A percentile compares a stretch with the other conserved stretches of the same genome.
Evolutionary conservation across 1,140 invertebrate genomes (phyloP).

Genomic region (Pogonus chalceus): DNA sequence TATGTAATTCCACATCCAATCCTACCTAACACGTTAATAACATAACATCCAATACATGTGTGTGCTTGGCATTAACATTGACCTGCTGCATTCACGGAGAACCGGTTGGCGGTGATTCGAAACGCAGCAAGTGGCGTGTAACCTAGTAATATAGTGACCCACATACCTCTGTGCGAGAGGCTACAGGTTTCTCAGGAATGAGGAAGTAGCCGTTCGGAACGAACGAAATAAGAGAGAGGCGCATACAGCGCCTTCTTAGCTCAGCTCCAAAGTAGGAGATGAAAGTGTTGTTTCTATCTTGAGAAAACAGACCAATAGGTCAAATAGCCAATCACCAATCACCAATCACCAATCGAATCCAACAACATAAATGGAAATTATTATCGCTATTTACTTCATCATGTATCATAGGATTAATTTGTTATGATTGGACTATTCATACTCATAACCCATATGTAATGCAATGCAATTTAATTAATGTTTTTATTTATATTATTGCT

Average conservation of each 20-base stretch:
- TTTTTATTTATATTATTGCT: background rate
- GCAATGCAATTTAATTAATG: background rate
- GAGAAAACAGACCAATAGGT: background rate
- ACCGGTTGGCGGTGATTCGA: background rate
- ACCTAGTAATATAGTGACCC: background rate
- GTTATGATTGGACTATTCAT: background rate
- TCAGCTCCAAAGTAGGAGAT: background rate
- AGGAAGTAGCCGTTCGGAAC: constrained; percentile 6
- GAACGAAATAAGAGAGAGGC: constrained; percentile 4
- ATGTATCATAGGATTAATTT: background rate
- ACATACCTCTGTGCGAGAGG: background rate
- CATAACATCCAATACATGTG: too few relatives aligned
- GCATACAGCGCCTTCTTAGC: background rate
- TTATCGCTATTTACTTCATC: background rate
- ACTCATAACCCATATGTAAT: background rate
- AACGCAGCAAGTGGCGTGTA: constrained; percentile 1
- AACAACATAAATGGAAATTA: background rate
- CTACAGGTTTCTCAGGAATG: constrained; percentile 1
- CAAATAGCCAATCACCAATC: background rate
- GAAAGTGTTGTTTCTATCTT: background rate
- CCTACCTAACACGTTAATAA: too few relatives aligned
- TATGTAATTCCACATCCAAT: too few relatives aligned
- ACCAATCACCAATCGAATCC: background rate
- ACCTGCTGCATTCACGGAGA: background rate
- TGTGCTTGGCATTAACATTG: constrained; percentile 1